Base-by-base conservation (phyloP, 2,888 invertebrate genomes). In the Pandemis corylana region DNA sequence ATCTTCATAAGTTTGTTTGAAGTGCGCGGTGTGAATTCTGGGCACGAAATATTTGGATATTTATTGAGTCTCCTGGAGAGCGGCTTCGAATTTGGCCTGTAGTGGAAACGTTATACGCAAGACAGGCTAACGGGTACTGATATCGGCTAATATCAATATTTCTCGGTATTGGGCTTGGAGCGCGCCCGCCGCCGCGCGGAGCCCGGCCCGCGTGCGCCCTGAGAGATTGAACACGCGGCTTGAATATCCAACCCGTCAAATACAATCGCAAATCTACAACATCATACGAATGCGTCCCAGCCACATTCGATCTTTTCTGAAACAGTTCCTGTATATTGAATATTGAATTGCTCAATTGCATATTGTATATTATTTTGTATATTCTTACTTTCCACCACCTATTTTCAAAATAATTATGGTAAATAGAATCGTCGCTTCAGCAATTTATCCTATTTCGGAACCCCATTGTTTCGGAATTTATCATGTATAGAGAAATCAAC, bases 171-270 rank as follows among this genome's bases (percentile, higher is more conserved):
- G 63, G 46, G 82, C 83, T 83, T 81, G 82, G 81, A 80, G 80
- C 73, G 78, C 87, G 86, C 87, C 87, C 82, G 79, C 77, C 76
- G 80, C 79, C 80, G 84, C 79, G 77, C 80, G 79, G 20, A 3
- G 13, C 28, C 28, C 12, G 51, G 10, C 67, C 10, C 41, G 62
- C 62, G 62, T n/a, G 62, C 62, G 62, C n/a, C 86, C 84, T 88
- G 86, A 88, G 86, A 87, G 87, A 89, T 89, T 89, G 88, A 84
- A 83, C 84, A 89, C 88, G 90, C 85, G 89, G 79, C 84, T 83
- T 80, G 87, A 89, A 89, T 89, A 86, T 73, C 63, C 78, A 78
- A 78, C 76, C 71, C 72, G 72, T 53, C 69, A 76, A 76, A 78
- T 79, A 80, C 79, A 81, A 82, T 82, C 82, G 81, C 83, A 83